These are phyloP conservation scores for Agrochola litura DNA, from an alignment of 2,888 invertebrate species.

Conservation along the genomic window DNA sequence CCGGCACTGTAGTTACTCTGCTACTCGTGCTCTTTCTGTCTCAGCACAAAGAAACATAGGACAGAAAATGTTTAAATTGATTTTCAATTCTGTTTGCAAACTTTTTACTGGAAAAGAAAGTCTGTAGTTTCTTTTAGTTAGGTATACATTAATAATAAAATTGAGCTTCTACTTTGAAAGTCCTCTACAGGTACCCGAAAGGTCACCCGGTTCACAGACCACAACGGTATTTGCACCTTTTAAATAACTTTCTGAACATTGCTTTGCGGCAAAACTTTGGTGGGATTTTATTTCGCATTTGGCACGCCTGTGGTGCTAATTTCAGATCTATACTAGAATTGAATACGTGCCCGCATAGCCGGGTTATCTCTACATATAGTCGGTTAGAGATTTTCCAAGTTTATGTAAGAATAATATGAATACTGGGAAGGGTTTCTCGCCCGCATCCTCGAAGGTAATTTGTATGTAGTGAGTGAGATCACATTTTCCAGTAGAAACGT, in stretches of 20 bases:
- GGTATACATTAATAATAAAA: slow-evolving; percentile 41
- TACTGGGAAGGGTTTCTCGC: slow-evolving; percentile 71
- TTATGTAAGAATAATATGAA: slow-evolving; percentile 71
- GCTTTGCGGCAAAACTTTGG: slow-evolving; percentile 51
- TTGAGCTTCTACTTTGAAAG: slow-evolving; percentile 33
- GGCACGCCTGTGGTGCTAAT: slow-evolving; percentile 44
- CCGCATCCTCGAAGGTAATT: slow-evolving; percentile 77
- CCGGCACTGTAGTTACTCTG: slow-evolving; percentile 30
- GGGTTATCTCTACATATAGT: slow-evolving; percentile 47
- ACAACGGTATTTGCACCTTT: slow-evolving; percentile 56
- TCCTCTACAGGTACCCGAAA: slow-evolving; percentile 37
- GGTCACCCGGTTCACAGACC: slow-evolving; percentile 45
- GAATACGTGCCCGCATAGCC: slow-evolving; percentile 49
- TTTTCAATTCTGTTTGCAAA: slow-evolving; percentile 44
- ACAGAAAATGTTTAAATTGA: slow-evolving; percentile 53
- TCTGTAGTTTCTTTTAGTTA: slow-evolving; percentile 38
- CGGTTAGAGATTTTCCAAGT: slow-evolving; percentile 59
- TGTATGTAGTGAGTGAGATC: slow-evolving; percentile 78
- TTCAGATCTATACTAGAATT: slow-evolving; percentile 49
- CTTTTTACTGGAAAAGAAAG: slow-evolving; percentile 28
- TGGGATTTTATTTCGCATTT: slow-evolving; percentile 56
- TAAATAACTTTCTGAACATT: slow-evolving; percentile 55
- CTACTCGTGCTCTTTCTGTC: slow-evolving; percentile 14
- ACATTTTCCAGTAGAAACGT: slow-evolving; percentile 69
- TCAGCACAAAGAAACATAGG: slow-evolving; percentile 13